phyloP scores from a whole-genome alignment of 2,113 vertebrate genomes.

The Planiliza haematocheilus region DNA sequence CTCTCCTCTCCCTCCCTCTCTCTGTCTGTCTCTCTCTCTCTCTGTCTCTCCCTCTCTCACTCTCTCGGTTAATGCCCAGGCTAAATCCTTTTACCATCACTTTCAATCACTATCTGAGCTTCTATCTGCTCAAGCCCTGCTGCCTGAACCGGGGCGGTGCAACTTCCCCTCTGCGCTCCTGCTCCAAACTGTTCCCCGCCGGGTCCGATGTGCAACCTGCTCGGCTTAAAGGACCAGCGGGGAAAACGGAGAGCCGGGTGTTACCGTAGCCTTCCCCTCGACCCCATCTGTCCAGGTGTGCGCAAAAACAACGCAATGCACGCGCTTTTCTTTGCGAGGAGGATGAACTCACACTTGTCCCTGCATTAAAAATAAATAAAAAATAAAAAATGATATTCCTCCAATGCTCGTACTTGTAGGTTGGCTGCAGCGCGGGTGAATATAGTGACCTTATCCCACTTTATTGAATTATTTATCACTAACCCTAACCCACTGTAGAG shows the following conservation, averaged over 20 bases:
- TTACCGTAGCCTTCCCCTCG: background rate
- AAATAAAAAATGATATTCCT: background rate
- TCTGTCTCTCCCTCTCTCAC: constrained; percentile 69
- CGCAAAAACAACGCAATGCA: background rate
- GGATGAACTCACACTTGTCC: background rate
- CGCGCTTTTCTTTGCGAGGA: background rate
- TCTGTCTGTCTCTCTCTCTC: constrained; percentile 65
- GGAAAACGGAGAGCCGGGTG: background rate
- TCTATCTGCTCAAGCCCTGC: constrained; percentile 85
- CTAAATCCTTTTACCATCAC: constrained; percentile 92
- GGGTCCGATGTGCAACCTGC: constrained; percentile 68
- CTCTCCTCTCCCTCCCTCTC: constrained; percentile 67
- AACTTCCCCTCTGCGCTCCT: constrained; percentile 85
- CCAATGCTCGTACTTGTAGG: constrained; percentile 9
- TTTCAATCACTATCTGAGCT: constrained; percentile 93
- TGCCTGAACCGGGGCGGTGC: constrained; percentile 88
- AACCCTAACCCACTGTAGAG: constrained; percentile 1
- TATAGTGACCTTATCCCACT: constrained; percentile 18
- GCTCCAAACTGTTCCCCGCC: constrained; percentile 77
- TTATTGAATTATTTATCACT: constrained; percentile 32
- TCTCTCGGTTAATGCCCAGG: constrained; percentile 88
- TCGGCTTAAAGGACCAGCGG: constrained; percentile 89
- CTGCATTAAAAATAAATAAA: background rate
- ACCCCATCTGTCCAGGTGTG: constrained; percentile 31
- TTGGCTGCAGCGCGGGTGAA: background rate